Conservation (phyloP, 92 coral and sea anemone genomes). For the Parazoanthus darwini region DNA sequence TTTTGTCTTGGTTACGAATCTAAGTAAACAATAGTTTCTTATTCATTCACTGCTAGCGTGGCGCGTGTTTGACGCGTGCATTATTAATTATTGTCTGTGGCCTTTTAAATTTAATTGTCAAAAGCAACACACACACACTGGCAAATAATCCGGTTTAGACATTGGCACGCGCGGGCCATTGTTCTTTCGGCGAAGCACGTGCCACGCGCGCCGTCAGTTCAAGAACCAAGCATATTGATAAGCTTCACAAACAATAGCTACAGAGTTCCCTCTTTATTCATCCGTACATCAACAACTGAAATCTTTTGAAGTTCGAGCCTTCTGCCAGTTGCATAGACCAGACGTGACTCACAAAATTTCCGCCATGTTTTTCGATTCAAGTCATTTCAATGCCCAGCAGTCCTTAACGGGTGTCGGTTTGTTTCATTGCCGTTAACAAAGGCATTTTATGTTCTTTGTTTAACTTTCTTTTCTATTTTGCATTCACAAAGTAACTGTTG, state of each 20-base stretch:
- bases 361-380: background rate
- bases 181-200: conserved; percentile 70
- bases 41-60: conserved; percentile 80
- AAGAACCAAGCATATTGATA: conserved; percentile 11
- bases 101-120: conserved; percentile 73
- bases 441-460: conserved; percentile 9
- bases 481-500: conserved; percentile 18
- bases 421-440: conserved; percentile 6
- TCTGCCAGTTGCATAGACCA: background rate
- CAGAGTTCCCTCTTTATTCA: background rate
- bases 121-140: conserved; percentile 46
- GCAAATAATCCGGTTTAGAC: conserved; percentile 65
- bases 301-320: background rate
- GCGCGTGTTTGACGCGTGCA: conserved; percentile 82
- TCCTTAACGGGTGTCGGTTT: conserved; percentile 3
- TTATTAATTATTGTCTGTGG: conserved; percentile 68
- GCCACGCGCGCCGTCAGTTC: conserved; percentile 55
- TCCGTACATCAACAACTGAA: background rate
- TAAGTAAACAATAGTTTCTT: conserved; percentile 44
- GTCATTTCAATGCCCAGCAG: conserved; percentile 19
- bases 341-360: background rate
- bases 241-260: conserved; percentile 9
- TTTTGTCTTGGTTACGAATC: conserved; percentile 65
- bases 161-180: conserved; percentile 88
- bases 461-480: conserved; percentile 16